Percentiles rank a stretch among this genome's conserved stretches.
phyloP scores from a whole-genome alignment of 2,888 invertebrate species.

The Amblyteles armatorius region DNA sequence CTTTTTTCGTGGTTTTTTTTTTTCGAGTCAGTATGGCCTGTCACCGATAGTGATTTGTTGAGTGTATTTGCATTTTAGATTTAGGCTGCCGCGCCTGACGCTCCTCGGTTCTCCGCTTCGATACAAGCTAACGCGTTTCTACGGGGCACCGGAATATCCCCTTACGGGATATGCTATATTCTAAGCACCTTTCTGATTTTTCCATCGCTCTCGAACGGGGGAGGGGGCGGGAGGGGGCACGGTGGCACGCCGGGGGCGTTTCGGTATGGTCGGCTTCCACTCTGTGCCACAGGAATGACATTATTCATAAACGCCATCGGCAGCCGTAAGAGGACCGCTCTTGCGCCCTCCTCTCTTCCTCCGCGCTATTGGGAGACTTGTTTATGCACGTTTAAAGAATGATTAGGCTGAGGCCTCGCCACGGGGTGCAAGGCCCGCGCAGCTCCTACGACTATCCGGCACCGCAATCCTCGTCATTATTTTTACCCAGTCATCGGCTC shows the following conservation, averaged over 20 bases:
- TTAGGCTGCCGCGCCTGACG: slow-evolving; percentile 81
- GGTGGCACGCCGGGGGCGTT: slow-evolving; percentile 64
- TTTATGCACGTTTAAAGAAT: slow-evolving; percentile 85
- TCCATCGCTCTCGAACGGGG: slow-evolving; percentile 54
- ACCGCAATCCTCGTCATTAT: slow-evolving; percentile 36
- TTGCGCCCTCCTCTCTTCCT: slow-evolving; percentile 41
- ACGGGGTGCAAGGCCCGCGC: slow-evolving; percentile 74
- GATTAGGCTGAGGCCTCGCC: slow-evolving; percentile 83
- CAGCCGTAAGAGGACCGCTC: slow-evolving; percentile 59
- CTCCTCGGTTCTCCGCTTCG: slow-evolving; percentile 48
- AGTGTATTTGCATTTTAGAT: slow-evolving; percentile 84
- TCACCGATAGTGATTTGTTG: slow-evolving; percentile 84
- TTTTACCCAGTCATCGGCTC: slow-evolving; percentile 54
- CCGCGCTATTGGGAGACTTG: slow-evolving; percentile 77
- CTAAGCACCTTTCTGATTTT: slow-evolving; percentile 59
- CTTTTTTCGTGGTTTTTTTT: slow-evolving; percentile 79
- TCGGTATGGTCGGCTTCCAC: slow-evolving; percentile 47
- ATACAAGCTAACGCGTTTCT: slow-evolving; percentile 21
- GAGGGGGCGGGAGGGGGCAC: slow-evolving; percentile 17
- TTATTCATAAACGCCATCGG: slow-evolving; percentile 79
- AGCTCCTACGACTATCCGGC: slow-evolving; percentile 35
- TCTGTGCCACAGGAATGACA: slow-evolving; percentile 78
- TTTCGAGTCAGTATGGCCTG: slow-evolving; percentile 82
- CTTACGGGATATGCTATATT: slow-evolving; percentile 28
- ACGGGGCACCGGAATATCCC: not conserved